A percentile compares a stretch with the other conserved stretches of the same genome.
Conservation (phyloP, 2,797 vertebrate genomes). For the Bradypodion pumilum region DNA sequence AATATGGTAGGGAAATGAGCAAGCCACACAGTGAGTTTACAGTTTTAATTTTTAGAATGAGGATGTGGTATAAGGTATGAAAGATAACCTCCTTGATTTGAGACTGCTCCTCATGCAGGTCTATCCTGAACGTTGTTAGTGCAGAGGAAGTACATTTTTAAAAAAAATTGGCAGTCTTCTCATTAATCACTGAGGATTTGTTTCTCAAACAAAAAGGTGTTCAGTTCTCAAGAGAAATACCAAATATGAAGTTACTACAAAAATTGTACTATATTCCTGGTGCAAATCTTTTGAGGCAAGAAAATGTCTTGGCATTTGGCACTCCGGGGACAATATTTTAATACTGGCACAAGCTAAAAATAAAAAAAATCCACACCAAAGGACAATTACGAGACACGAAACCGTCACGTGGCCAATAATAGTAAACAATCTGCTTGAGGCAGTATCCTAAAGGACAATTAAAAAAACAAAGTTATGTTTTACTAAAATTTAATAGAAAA, state of each 20-base stretch:
- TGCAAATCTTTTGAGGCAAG: slow-evolving; percentile 60
- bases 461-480: slow-evolving; percentile 60
- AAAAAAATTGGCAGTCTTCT: slow-evolving; percentile 68
- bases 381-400: slow-evolving; percentile 65
- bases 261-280: slow-evolving; percentile 40
- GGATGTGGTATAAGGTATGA: slow-evolving; percentile 68
- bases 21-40: slow-evolving; percentile 62
- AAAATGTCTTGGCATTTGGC: slow-evolving; percentile 77
- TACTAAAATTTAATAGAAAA: slow-evolving; percentile 63
- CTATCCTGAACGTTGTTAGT: slow-evolving; percentile 63
- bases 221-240: slow-evolving; percentile 61
- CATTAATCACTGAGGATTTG: not conserved
- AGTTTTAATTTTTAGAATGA: slow-evolving; percentile 63
- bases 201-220: slow-evolving; percentile 51
- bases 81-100: slow-evolving; percentile 64
- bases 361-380: slow-evolving; percentile 63
- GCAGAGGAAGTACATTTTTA: slow-evolving; percentile 50
- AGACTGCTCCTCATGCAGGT: slow-evolving; percentile 63
- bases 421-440: slow-evolving; percentile 55
- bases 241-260: slow-evolving; percentile 42
- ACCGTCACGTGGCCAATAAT: slow-evolving; percentile 56
- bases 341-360: slow-evolving; percentile 76
- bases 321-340: slow-evolving; percentile 74
- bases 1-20: slow-evolving; percentile 36
- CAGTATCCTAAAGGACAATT: slow-evolving; percentile 48